A percentile compares a stretch with the other conserved stretches of the same genome.
Conservation (phyloP, 2,113 vertebrate genomes). For the Ursus arctos region DNA sequence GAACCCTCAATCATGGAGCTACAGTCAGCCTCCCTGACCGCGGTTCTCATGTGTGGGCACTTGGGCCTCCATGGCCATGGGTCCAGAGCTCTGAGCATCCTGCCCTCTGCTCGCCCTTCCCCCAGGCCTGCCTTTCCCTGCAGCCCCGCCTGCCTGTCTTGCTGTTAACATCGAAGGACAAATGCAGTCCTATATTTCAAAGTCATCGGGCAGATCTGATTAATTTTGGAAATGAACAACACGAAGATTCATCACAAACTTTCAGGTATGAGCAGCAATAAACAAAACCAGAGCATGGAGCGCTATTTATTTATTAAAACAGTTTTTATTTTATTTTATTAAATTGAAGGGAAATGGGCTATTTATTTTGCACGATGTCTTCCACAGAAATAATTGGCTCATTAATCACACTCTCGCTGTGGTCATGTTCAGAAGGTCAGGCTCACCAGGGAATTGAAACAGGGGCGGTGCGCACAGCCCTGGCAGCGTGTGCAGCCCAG, state of each 20-base stretch:
- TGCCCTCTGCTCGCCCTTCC: not conserved
- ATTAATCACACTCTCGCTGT: constrained; percentile 86
- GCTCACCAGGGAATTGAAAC: constrained; percentile 70
- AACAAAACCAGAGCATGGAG: constrained; percentile 58
- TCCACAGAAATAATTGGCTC: constrained; percentile 87
- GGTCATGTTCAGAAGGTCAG: constrained; percentile 85
- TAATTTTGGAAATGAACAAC: constrained; percentile 83
- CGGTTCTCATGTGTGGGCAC: rapidly evolving
- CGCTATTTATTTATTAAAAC: constrained; percentile 84
- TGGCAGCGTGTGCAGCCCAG: not conserved
- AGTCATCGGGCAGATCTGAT: constrained; percentile 70
- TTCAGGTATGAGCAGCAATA: constrained; percentile 82
- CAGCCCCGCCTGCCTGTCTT: not conserved
- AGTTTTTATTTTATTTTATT: no score
- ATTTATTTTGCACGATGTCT: constrained; percentile 86
- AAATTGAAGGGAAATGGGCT: constrained; percentile 83
- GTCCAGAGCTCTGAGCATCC: not conserved
- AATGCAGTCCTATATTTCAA: constrained; percentile 72
- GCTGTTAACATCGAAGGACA: constrained; percentile 77
- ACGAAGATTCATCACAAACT: constrained; percentile 83
- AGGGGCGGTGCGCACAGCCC: not conserved
- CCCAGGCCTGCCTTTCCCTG: not conserved
- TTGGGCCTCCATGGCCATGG: rapidly evolving
- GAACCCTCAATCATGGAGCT: not conserved
- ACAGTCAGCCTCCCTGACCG: not conserved